Conservation (phyloP, 1,140 invertebrate species). For the Oncopodura yosiiana region DNA sequence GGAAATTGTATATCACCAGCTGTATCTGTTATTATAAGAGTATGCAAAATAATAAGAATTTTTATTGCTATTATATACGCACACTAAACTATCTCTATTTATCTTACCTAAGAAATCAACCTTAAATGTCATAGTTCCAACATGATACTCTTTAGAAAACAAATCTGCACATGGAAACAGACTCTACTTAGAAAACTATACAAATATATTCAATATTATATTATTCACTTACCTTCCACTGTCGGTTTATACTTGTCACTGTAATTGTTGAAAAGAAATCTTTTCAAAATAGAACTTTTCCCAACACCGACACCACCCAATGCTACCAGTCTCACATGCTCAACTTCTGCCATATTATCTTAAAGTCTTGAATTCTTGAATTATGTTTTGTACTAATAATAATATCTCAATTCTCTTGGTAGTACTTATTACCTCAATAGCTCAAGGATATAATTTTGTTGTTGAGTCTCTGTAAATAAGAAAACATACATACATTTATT, state of each 20-base stretch:
- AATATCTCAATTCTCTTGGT: no score
- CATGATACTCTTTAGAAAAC: constrained; percentile 72
- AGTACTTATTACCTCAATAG: no score
- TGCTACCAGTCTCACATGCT: constrained; percentile 72
- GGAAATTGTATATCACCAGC: constrained; percentile 79
- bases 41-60: background rate
- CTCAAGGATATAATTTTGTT: no score
- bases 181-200: no score
- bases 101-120: constrained; percentile 79
- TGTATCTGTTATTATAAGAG: no score
- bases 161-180: no score
- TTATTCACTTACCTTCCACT: no score
- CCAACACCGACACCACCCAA: constrained; percentile 73
- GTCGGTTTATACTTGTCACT: constrained; percentile 74
- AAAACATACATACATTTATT: no score
- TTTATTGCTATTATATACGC: constrained; percentile 35
- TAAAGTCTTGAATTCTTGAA: background rate
- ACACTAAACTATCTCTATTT: constrained; percentile 47
- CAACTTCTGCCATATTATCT: constrained; percentile 59
- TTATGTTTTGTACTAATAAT: no score
- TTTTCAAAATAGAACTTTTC: constrained; percentile 74
- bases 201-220: no score
- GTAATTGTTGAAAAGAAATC: constrained; percentile 76
- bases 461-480: no score
- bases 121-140: constrained; percentile 62